Base-by-base conservation (phyloP, 2,888 invertebrate genomes). In the Nemapogon koenigi region DNA sequence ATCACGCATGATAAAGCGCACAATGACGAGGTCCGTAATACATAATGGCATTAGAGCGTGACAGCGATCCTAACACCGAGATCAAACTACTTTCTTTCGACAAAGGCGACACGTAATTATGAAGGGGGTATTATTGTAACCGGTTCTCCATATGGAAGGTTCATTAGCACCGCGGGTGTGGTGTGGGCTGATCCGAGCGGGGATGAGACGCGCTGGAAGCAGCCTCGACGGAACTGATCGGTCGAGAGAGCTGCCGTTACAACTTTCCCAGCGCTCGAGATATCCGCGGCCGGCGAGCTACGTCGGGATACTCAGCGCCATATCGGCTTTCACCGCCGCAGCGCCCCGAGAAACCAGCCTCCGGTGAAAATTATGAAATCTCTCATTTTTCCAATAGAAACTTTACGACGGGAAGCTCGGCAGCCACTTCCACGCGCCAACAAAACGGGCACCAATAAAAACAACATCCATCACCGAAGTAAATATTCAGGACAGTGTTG, bases 251-350 rank as follows among this genome's bases (percentile, higher is more conserved):
- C 61, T 62, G 59, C 61, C 48, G 49, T 49, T n/a, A 56, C 70
- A 67, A 73, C 75, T 75, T 75, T 75, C 75, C 58, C 69, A 59
- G 43, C 56, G 61, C 57, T 65, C 63, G 64, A 57, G 59, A 33
- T 64, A 62, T 60, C 58, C 57, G 52, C 50, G 50, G 56, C 57
- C 53, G 53, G 57, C 53, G 42, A 41, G 50, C 53, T 53, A 55
- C 55, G 49, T 45, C 47, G 61, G 65, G 59, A 68, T 72, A 69
- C 55, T 59, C 62, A 60, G 59, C 61, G 55, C 58, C 58, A 60
- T 39, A 33, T 61, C 64, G 53, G 67, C 73, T 75, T 73, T 75
- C 75, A 67, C 70, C 55, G 48, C 53, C 48, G 53, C 59, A 57
- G 55, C 65, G 65, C 56, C 60, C 55, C 61, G 65, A 64, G 64